Evolutionary conservation across 1,140 invertebrate species (phyloP), one percentile per base, ranked within the genome.

Genomic region (Harpegnathos saltator): DNA sequence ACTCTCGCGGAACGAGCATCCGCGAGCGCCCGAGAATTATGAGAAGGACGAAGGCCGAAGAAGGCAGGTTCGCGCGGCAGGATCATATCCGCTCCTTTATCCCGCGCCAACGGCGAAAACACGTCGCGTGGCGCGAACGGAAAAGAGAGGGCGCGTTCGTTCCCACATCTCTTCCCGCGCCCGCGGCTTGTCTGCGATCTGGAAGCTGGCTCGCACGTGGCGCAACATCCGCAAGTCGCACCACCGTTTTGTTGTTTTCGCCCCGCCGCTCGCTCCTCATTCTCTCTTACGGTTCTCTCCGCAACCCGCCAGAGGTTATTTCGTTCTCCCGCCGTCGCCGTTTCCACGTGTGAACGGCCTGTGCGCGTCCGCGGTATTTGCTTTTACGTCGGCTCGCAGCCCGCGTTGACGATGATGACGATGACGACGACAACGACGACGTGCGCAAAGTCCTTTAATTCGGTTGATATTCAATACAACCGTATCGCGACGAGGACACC

Each of bases 91-190:
- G 29, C 22, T 44, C 48, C n/a, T 68, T 77, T 68, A 77, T 68
- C 74, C 50, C 63, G 44, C 58, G 73, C 38, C 1, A 33, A 33
- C 29, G 29, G 5, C 29, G 29, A 33, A 33, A 33, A 33, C 29
- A 33, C 38, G 29, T 38, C 50, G 29, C 62, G 44, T 11, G 54
- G 69, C 29, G 75, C 63, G 33, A 68, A 66, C 22, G 61, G 59
- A 88, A 85, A 82, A 74, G 82, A 85, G 88, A 85, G 83, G 85
- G 82, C 85, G 38, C n/a, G n/a, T n/a, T 12, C 85, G 90, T 91
- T 91, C 90, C 85, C 90, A 91, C 82, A 91, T 90, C 65, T 82
- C 44, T 24, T 44, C 62, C 77, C 58, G 44, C 24, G 29, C 63
- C n/a, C n/a, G n/a, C n/a, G n/a, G 66, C 19, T 38, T 68, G 50